Percentiles rank a stretch among this genome's conserved stretches.
These are phyloP conservation scores for Brachyopa scutellaris DNA, from an alignment of 2,888 invertebrate genomes.

Conservation along the genomic window DNA sequence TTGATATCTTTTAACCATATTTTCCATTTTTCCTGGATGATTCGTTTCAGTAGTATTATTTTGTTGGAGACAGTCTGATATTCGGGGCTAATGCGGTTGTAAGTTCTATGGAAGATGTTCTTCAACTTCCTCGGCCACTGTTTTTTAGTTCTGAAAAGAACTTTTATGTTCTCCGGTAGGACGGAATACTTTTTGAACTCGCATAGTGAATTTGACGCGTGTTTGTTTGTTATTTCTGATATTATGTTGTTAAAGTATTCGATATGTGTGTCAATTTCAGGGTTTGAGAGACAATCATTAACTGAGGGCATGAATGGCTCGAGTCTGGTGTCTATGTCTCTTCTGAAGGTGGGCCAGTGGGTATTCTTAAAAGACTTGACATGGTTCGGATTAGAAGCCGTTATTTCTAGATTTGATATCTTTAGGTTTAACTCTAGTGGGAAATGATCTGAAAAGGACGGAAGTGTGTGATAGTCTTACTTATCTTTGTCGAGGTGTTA, in stretches of 20 bases:
- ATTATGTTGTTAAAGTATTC: background rate
- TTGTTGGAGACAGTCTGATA: background rate
- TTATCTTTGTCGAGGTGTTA: no score
- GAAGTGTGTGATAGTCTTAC: no score
- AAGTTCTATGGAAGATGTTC: background rate
- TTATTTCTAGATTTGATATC: background rate
- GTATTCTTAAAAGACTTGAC: no score
- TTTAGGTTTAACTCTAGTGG: no score
- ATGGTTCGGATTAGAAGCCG: background rate
- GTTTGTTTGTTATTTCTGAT: no score
- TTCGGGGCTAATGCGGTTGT: background rate
- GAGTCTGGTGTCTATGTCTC: background rate
- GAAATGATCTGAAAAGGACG: no score
- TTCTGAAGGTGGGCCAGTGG: no score
- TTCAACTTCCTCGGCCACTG: no score
- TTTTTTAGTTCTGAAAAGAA: no score
- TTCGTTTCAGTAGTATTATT: constrained; percentile 6
- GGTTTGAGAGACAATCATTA: background rate
- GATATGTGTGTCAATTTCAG: background rate
- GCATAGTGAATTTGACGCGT: background rate
- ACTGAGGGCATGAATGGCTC: background rate
- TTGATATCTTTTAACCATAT: no score
- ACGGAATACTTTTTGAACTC: background rate
- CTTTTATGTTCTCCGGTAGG: no score
- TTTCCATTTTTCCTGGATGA: no score